A percentile compares a stretch with the other conserved stretches of the same genome.
These are phyloP conservation scores for Anastrepha ludens DNA, from an alignment of 1,140 invertebrate species.

Conservation along the genomic window DNA sequence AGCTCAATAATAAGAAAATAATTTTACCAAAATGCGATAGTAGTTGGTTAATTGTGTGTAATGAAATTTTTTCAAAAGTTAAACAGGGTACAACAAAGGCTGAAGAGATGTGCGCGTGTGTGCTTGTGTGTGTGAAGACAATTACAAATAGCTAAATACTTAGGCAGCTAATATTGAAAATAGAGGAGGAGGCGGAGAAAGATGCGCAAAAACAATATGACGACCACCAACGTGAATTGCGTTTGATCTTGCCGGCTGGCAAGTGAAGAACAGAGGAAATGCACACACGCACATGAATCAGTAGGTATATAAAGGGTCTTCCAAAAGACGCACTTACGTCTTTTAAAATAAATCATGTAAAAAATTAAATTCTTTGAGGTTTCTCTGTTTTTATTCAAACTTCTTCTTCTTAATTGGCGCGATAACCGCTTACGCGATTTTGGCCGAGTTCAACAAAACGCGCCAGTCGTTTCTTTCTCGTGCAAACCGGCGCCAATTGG, in stretches of 20 bases:
- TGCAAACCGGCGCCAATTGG: no score
- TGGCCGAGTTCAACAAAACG: no score
- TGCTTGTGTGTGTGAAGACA: slow-evolving; percentile 24
- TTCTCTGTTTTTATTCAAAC: no score
- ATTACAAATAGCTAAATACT: slow-evolving; percentile 45
- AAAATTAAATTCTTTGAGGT: no score
- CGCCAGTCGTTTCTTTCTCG: no score
- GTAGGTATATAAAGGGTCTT: not conserved
- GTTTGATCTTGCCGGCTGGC: slow-evolving; percentile 28
- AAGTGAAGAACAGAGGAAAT: not conserved
- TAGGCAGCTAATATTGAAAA: slow-evolving; percentile 31
- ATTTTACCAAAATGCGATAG: slow-evolving; percentile 43
- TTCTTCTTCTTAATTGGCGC: no score
- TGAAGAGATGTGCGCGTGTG: not conserved
- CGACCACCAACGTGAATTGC: slow-evolving; percentile 35
- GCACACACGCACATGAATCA: not conserved
- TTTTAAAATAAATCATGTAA: no score
- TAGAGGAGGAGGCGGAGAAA: not conserved
- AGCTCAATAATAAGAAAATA: slow-evolving; percentile 1
- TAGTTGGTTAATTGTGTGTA: slow-evolving; percentile 32
- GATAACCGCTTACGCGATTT: no score
- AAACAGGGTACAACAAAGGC: not conserved
- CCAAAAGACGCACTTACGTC: no score
- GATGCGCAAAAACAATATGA: slow-evolving; percentile 45
- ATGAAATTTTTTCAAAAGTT: slow-evolving; percentile 27